Base-by-base conservation (phyloP, 2,888 invertebrate species). In the Platycheirus albimanus region DNA sequence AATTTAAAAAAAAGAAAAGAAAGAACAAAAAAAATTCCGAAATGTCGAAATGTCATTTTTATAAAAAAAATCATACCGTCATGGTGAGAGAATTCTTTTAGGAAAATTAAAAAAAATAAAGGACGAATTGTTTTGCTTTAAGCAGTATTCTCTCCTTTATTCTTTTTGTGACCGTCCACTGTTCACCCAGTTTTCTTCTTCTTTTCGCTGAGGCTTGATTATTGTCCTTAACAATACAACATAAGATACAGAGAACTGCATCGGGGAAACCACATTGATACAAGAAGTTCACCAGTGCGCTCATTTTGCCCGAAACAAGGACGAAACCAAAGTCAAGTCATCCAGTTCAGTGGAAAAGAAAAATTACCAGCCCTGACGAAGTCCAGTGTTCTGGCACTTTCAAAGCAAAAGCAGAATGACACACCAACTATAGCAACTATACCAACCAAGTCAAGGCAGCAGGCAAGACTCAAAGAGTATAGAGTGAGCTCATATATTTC, bases 261-360 rank as follows among this genome's bases (percentile, higher is more conserved):
- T n/a, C n/a, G n/a, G 19, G 20, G 38, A 54, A 54, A 79, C 79
- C 79, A 43, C 69, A 69, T 54, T 58, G 72, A 72, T 66, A 66
- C 64, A 58, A 51, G 49, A 47, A 56, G 30, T 43, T 67, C 61
- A 61, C 43, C 52, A 20, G 43, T 15, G 20, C 54, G 45, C 54
- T n/a, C 30, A 41, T 49, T 58, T 58, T 49, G n/a, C 28, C 43
- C n/a, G 56, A 64, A 75, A 24, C 56, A 58, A 69, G 67, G 54
- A 56, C 63, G 43, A 20, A 15, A 45, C 77, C 61, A 70, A 76
- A 76, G 70, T 77, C 71, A 77, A 81, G 81, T 72, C 81, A 67
- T 81, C 56, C 66, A 61, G 66, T 70, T 80, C 45, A 66, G 61
- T 71, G 66, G 15, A 5, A 71, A 56, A 51, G 70, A 71, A 66